A percentile compares a stretch with the other conserved stretches of the same genome.
These are phyloP conservation scores for Poecilia velifera DNA, from an alignment of 2,797 vertebrate species.

Conservation along the genomic window DNA sequence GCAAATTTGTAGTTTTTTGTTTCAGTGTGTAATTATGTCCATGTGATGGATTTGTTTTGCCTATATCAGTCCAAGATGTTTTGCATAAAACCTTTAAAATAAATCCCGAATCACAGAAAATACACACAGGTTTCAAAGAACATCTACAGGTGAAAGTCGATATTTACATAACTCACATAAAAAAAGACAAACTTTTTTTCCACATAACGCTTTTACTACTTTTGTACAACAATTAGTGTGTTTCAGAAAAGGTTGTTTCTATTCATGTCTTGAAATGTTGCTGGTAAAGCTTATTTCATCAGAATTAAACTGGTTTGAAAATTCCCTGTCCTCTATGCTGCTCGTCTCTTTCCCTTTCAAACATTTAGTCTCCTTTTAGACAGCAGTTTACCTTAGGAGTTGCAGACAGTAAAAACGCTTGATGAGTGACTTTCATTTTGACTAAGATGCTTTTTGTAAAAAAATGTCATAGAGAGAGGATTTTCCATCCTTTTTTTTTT, in stretches of 20 bases:
- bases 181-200: not conserved
- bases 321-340: not conserved
- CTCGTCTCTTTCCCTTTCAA: not conserved
- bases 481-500: not conserved
- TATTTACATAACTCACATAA: not conserved
- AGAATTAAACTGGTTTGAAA: not conserved
- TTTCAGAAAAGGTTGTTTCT: not conserved
- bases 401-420: not conserved
- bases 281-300: too few species aligned
- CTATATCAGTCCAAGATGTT: not conserved
- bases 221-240: not conserved
- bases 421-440: not conserved
- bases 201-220: not conserved
- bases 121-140: not conserved
- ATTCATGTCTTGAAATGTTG: not conserved
- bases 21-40: not conserved
- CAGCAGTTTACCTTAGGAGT: not conserved
- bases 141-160: not conserved
- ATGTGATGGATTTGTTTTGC: not conserved
- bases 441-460: not conserved
- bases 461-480: not conserved
- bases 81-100: not conserved
- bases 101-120: not conserved
- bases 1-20: not conserved
- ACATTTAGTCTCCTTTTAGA: not conserved